Evolutionary conservation across 2,797 vertebrate genomes (phyloP), one percentile per base, ranked within the genome.

Genomic region (Liparis tanakae): DNA sequence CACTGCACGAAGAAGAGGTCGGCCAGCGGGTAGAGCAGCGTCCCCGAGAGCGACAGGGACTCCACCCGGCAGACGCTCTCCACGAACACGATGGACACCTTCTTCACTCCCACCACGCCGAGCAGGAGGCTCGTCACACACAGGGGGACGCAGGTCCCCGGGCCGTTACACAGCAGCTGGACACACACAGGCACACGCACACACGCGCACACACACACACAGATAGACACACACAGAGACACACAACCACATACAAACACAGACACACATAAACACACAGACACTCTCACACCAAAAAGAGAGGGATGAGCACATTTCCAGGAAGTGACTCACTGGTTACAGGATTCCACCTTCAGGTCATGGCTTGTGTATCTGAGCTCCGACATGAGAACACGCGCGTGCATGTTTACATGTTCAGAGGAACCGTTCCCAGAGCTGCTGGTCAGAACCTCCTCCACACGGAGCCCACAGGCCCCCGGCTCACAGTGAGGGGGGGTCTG

Each of bases 1-100:
- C 98, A 99, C 90, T 99, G 97, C 67, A 99, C 97, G 54, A 99
- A 94, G 91, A 98, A 98, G 83, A 96, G 95, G 91, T 99, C 96
- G 0, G 96, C 94, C 56, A 99, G 66, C 58, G 88, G 89, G 82
- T 96, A 97, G 15, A 99, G 94, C 87, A 99, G 95, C 90, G 90
- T 96, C 63, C 97, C 97, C 0, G 96, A 96, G 18, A 99, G 89
- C 0, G 97, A 99, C 61, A 99, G 89, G 0, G 92, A 95, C 89
- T 99, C 94, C 56, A 99, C 97, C 0, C 97, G 94, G 88, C 97
- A 99, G 87, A 99, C 93, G 85, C 97, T 99, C 81, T 99, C 98
- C 15, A 97, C 94, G 2, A 97, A 99, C 82, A 99, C 94, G 53
- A 98, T 94, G 76, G 94, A 78, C 65, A 97, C 92, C 90, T 94